Conservation (phyloP, 2,888 invertebrate species). For the Melieria picta region DNA sequence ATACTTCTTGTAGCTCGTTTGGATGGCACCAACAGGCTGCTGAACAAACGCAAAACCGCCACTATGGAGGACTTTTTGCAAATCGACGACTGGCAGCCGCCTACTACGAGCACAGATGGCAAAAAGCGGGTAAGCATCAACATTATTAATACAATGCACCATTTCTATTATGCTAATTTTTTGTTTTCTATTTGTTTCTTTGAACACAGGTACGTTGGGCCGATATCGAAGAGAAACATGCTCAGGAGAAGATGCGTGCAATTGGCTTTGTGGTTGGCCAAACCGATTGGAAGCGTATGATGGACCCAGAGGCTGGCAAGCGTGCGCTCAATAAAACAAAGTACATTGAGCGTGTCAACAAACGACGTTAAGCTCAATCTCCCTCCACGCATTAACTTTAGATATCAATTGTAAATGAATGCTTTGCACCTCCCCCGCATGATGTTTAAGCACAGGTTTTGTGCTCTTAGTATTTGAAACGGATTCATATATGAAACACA, state of each 20-base stretch:
- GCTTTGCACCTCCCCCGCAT: no score
- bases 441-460: no score
- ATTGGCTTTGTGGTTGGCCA: conserved; percentile 97
- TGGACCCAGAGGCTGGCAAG: conserved; percentile 89
- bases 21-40: conserved; percentile 86
- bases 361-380: conserved; percentile 44
- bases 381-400: no score
- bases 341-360: conserved; percentile 78
- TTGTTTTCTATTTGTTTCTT: conserved; percentile 27
- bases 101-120: conserved; percentile 72
- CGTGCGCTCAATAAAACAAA: conserved; percentile 93
- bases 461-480: no score
- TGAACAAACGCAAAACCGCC: conserved; percentile 66
- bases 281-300: conserved; percentile 95
- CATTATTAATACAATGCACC: background rate
- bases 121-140: conserved; percentile 85
- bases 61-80: conserved; percentile 95
- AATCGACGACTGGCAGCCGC: conserved; percentile 76
- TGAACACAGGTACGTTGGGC: conserved; percentile 92
- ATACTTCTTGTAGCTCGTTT: conserved; percentile 76
- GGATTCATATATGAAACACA: no score
- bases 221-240: conserved; percentile 91
- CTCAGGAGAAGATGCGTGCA: conserved; percentile 92
- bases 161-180: background rate
- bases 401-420: no score